Evolutionary conservation across 2,888 invertebrate genomes (phyloP).

Genomic region (Matsumyia berberina): DNA sequence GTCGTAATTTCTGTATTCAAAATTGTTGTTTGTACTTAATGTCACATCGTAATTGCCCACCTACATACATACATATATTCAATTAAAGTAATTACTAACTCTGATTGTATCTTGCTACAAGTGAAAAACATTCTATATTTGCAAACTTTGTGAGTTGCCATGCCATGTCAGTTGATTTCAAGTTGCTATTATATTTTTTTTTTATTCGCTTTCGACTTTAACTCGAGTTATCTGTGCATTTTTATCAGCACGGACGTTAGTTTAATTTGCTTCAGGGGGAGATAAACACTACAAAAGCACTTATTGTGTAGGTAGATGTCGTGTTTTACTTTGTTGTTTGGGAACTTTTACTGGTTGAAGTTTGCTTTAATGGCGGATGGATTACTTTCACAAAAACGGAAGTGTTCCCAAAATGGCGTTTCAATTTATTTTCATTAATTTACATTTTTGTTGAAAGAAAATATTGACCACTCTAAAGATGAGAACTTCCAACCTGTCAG

Average conservation of each 20-base stretch:
- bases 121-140: conserved; percentile 13
- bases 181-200: not conserved
- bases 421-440: too few species aligned
- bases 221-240: conserved; percentile 6
- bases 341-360: too few species aligned
- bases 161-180: not conserved
- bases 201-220: not conserved
- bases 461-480: too few species aligned
- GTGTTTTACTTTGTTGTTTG: conserved; percentile 6
- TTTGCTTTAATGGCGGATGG: too few species aligned
- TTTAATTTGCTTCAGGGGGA: not conserved
- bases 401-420: too few species aligned
- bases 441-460: too few species aligned
- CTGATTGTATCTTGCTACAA: not conserved
- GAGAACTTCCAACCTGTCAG: too few species aligned
- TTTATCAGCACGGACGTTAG: conserved; percentile 17
- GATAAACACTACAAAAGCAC: conserved; percentile 10
- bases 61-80: too few species aligned
- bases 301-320: not conserved
- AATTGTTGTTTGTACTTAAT: not conserved
- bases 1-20: not conserved
- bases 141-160: not conserved
- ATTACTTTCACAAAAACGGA: too few species aligned
- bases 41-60: not conserved
- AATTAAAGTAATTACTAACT: conserved; percentile 14